Evolutionary conservation across 2,888 invertebrate genomes (phyloP), one percentile per base, ranked within the genome.

Genomic region (Phyllotreta cruciferae): DNA sequence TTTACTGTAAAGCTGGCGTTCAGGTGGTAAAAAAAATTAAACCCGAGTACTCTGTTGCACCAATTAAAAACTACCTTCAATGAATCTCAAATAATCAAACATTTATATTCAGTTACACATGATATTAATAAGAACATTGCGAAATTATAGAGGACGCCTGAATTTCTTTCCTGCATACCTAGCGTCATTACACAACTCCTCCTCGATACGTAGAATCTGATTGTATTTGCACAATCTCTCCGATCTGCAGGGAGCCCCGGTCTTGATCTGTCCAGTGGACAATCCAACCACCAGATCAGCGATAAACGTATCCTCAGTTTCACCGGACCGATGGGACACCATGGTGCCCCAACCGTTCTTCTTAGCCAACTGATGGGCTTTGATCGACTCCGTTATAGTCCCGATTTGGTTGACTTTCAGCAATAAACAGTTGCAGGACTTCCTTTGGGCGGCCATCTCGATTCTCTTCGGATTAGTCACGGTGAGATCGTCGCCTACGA

Each of bases 261-360:
- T 98, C 84, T 99, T 99, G 80, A 99, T 99, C 85, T 99, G 98
- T 66, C 99, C 99, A 60, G 99, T 98, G 62, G 96, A 93, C 64
- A 99, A 86, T 68, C 99, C 99, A 42, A 99, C 99, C n/a, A 98
- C 98, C 75, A 99, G 85, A 83, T 99, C 99, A 70, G 98, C 99
- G 79, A 99, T 99, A 84, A 98, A 98, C 0, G 97, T 94, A 81
- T 99, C 99, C 82, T 99, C 99, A 62, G 99, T 99, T 83, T 99
- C 99, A 69, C 99, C 99, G 69, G 97, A 97, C 79, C 73, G 64
- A 84, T 99, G 98, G 34, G 98, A 98, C n/a, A 99, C 98, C 99
- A 99, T 99, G 70, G 98, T 98, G 70, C 98, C 98, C 98, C 98
- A 99, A 60, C 94, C 93, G 75, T 90, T 92, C 79, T 87, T 85